phyloP scores from a whole-genome alignment of 2,888 invertebrate species.

The Branchipolynoe longqiensis region DNA sequence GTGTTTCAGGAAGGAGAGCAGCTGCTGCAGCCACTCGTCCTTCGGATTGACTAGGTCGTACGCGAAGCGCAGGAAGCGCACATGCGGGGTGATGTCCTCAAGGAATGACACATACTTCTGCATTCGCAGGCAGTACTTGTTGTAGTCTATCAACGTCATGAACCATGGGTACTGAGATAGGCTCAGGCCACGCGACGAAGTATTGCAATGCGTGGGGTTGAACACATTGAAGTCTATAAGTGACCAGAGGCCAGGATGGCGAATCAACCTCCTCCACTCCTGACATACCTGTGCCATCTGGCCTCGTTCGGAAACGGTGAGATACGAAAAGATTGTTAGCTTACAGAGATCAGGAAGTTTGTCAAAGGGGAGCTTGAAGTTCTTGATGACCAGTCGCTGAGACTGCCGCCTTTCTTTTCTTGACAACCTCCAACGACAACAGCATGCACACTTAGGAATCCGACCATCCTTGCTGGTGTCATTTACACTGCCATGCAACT shows the following conservation, averaged over 20 bases:
- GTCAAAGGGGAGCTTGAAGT: constrained; percentile 48
- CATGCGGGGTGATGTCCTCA: background rate
- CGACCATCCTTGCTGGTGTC: too few relatives aligned
- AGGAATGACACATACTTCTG: constrained; percentile 36
- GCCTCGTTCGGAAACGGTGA: constrained; percentile 14
- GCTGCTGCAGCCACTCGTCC: constrained; percentile 49
- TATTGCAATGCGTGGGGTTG: constrained; percentile 19
- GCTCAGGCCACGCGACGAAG: background rate
- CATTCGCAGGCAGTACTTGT: constrained; percentile 9
- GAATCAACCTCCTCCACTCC: constrained; percentile 49
- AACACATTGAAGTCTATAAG: constrained; percentile 39
- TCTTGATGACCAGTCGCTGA: constrained; percentile 42
- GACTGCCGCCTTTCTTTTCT: constrained; percentile 21
- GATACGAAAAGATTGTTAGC: constrained; percentile 28
- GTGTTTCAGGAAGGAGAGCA: background rate
- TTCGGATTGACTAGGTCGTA: constrained; percentile 41
- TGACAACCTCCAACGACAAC: constrained; percentile 4
- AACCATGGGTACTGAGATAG: constrained; percentile 42
- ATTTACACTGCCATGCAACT: too few relatives aligned
- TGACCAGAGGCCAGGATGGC: constrained; percentile 35
- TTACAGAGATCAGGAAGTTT: constrained; percentile 49
- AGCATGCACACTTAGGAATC: background rate
- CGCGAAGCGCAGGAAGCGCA: constrained; percentile 10
- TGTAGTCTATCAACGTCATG: constrained; percentile 26
- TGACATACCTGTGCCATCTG: constrained; percentile 42